Conservation (phyloP, 2,113 vertebrate genomes). For the Oryctolagus cuniculus region mOryCun1.1 NC_091449.1:8610001-8610500, state of each 20-base stretch:
- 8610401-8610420: not conserved
- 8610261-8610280: conserved; percentile 90
- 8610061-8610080: conserved; percentile 88
- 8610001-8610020: conserved; percentile 92
- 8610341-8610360: conserved; percentile 89
- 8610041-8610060: conserved; percentile 93
- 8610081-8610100: not conserved
- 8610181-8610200: conserved; percentile 94
- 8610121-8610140: not conserved
- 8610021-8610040: conserved; percentile 95
- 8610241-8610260: conserved; percentile 89
- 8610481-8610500: fast-evolving
- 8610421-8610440: not conserved
- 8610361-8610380: conserved; percentile 88
- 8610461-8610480: not conserved
- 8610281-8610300: conserved; percentile 90
- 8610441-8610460: not conserved
- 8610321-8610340: conserved; percentile 95
- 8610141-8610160: conserved; percentile 83
- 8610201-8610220: conserved; percentile 95
- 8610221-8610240: conserved; percentile 90
- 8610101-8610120: too few relatives aligned
- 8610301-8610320: conserved; percentile 93
- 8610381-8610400: not conserved
- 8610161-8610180: conserved; percentile 93